phyloP scores from a whole-genome alignment of 2,797 vertebrate genomes.

The Crenichthys baileyi region DNA sequence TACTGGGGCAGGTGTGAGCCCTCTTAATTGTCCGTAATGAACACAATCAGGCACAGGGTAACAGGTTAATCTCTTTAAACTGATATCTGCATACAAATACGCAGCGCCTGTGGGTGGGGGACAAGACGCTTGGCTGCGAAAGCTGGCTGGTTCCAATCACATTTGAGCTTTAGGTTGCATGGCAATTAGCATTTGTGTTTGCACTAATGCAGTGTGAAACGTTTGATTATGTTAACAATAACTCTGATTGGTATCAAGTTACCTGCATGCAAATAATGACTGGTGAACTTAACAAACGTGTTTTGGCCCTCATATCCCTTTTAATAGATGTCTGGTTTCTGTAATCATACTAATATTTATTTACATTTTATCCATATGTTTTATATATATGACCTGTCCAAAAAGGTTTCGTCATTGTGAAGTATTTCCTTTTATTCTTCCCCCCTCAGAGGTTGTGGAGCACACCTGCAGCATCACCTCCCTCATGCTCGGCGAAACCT shows the following conservation, averaged over 20 bases:
- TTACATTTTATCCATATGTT: no score
- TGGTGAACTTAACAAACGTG: neutral
- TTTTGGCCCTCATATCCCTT: neutral
- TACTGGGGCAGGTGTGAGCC: neutral
- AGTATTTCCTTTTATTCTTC: neutral
- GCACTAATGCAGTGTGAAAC: neutral
- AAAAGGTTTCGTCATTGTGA: neutral
- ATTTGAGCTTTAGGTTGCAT: neutral
- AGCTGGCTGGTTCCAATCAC: neutral
- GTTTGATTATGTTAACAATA: neutral
- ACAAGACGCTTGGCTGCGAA: neutral
- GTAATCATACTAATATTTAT: neutral
- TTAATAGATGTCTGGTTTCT: neutral
- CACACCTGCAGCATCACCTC: constrained; percentile 96
- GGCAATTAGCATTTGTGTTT: neutral
- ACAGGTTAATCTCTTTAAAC: constrained; percentile 20
- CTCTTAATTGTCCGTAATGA: constrained; percentile 9
- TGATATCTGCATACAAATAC: constrained; percentile 8
- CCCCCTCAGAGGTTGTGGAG: constrained; percentile 92
- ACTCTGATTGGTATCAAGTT: neutral
- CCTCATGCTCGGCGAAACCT: constrained; percentile 95
- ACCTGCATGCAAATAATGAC: neutral
- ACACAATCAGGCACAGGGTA: constrained; percentile 1
- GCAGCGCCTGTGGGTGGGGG: neutral
- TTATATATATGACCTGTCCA: neutral